These are phyloP conservation scores for Micrastur ruficollis DNA, from an alignment of 2,797 vertebrate species.

Conservation along the genomic window DNA sequence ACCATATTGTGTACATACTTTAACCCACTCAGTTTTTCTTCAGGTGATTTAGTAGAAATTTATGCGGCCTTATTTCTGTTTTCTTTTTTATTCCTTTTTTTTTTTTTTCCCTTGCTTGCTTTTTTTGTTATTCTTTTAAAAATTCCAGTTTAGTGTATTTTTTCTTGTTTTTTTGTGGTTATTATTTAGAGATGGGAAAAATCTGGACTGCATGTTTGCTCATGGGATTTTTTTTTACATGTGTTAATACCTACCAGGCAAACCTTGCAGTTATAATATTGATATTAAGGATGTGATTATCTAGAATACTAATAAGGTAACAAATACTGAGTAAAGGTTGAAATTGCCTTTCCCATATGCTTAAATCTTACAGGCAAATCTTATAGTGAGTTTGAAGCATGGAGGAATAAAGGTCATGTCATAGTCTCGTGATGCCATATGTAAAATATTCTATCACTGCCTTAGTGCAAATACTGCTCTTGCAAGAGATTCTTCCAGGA, in stretches of 20 bases:
- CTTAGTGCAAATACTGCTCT: neutral
- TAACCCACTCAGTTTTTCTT: neutral
- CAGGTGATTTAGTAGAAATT: neutral
- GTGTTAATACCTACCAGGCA: neutral
- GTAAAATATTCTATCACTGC: neutral
- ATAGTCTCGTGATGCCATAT: neutral
- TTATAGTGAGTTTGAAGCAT: neutral
- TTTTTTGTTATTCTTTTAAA: neutral
- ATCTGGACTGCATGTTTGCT: neutral
- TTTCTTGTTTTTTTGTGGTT: neutral
- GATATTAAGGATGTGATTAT: neutral
- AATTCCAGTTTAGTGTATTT: neutral
- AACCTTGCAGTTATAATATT: neutral
- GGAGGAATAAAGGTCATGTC: neutral
- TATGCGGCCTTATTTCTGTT: neutral
- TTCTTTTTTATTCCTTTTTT: neutral
- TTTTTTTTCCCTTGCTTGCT: rapidly evolving
- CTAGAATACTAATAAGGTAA: neutral
- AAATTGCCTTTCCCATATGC: neutral
- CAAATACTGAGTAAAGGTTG: neutral
- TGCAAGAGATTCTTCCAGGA: neutral
- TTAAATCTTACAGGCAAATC: neutral
- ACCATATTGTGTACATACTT: neutral
- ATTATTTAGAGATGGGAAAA: neutral
- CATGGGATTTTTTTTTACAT: neutral